Evolutionary conservation across 2,888 invertebrate genomes (phyloP), one percentile per base, ranked within the genome.

Genomic region (Brachycybe producta): DNA sequence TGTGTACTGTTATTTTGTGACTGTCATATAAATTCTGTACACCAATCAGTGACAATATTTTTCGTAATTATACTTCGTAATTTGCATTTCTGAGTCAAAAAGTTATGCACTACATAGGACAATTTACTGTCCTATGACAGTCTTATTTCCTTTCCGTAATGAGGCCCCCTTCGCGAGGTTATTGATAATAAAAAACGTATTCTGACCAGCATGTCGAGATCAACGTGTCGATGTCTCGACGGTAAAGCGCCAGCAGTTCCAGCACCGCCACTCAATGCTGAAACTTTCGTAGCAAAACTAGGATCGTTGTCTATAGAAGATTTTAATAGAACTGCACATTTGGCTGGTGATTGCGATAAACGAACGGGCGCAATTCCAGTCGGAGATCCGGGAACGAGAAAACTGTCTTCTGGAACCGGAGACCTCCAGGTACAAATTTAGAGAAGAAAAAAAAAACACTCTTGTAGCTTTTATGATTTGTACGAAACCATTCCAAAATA

Each of bases 141-240:
- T n/a, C n/a, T n/a, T n/a, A n/a, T n/a, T n/a, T n/a, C n/a, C n/a
- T n/a, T n/a, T n/a, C n/a, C n/a, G n/a, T n/a, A n/a, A n/a, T n/a
- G n/a, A n/a, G n/a, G n/a, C n/a, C n/a, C n/a, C n/a, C n/a, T n/a
- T n/a, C n/a, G n/a, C n/a, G n/a, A n/a, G n/a, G n/a, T n/a, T n/a
- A n/a, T n/a, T n/a, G n/a, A n/a, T n/a, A n/a, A n/a, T n/a, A n/a
- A n/a, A n/a, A 24, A n/a, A 24, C 5, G 4, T 26, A 21, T 26
- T 3, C 24, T 49, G 56, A 68, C 68, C 64, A 91, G 68, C 79
- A 91, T 81, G 56, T 91, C 90, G 60, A 90, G 72, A 61, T 62
- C 68, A 52, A 65, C 65, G 50, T 61, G 70, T 54, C 58, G 64
- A 23, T 36, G 26, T 28, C 30, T 30, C 19, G 36, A 19, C 15